Evolutionary conservation across 2,888 invertebrate genomes (phyloP), one percentile per base, ranked within the genome.

Genomic region (Boloria euphrosyne): DNA sequence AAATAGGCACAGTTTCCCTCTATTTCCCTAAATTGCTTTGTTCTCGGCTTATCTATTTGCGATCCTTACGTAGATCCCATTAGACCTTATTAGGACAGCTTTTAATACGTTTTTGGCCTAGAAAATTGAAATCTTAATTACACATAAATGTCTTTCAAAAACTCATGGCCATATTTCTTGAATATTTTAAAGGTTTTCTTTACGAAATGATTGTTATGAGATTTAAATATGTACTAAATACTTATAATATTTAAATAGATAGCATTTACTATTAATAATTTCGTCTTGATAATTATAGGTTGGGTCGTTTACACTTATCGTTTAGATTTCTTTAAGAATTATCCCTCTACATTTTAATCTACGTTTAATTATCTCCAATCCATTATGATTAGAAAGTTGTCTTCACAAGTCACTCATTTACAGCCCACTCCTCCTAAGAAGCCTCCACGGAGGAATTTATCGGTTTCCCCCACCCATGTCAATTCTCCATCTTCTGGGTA

Each of bases 341-440:
- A 3, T 22, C 10, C 44, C 10, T 55, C 0, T 6, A 38, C 5
- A 5, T 14, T 50, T 50, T 5, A 17, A 0, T 50, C 2, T 7
- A 4, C 18, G 16, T 16, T 17, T 18, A 22, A 57, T 7, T 44
- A 50, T 10, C 27, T 54, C n/a, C 17, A 31, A 14, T 5, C 49
- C 13, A 53, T 17, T 18, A n/a, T 52, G 65, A 62, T 46, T 53
- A 52, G 10, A 58, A 18, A 52, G 49, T 27, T 70, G 65, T 65
- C 57, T 66, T 64, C 65, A 71, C 65, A 65, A 66, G 38, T 62
- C 58, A 60, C 65, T 71, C 69, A 76, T 74, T 74, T 85, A 53
- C 93, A 96, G 96, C 96, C 96, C 60, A 96, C 96, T 64, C 97
- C 97, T 64, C 97, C 97, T 55, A 97, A 97, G 91, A 97, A 97